Conservation (phyloP, 2,888 invertebrate genomes). For the Chouioia cunea region DNA sequence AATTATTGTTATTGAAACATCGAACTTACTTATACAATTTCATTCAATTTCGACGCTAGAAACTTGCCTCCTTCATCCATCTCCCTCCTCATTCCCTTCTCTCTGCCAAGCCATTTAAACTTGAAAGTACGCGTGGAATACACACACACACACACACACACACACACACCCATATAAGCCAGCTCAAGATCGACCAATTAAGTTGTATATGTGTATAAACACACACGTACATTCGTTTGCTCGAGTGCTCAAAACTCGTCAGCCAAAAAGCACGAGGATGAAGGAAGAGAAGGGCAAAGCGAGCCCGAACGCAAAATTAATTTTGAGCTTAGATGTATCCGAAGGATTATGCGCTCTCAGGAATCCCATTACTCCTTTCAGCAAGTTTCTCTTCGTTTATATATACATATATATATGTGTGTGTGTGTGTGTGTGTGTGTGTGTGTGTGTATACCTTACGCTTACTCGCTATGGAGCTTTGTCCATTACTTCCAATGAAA, state of each 20-base stretch:
- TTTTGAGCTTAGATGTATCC: constrained; percentile 45
- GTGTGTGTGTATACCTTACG: background rate
- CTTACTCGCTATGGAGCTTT: constrained; percentile 11
- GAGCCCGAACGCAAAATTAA: constrained; percentile 39
- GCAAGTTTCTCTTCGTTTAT: constrained; percentile 20
- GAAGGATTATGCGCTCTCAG: constrained; percentile 34
- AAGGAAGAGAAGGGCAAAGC: constrained; percentile 7
- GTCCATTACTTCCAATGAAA: constrained; percentile 26
- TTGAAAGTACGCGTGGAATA: no score
- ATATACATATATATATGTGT: no score
- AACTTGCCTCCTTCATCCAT: background rate
- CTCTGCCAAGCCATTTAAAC: no score
- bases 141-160: background rate
- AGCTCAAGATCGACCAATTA: constrained; percentile 36
- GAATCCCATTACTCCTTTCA: constrained; percentile 30
- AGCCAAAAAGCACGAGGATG: background rate
- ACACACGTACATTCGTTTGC: no score
- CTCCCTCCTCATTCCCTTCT: no score
- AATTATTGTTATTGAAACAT: no score
- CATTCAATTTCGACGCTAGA: background rate
- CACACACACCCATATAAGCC: background rate
- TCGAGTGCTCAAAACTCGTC: constrained; percentile 33
- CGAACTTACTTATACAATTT: no score
- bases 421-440: no score
- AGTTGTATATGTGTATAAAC: background rate